These are phyloP conservation scores for Euwallacea similis DNA, from an alignment of 1,140 invertebrate genomes.

Conservation along the genomic window DNA sequence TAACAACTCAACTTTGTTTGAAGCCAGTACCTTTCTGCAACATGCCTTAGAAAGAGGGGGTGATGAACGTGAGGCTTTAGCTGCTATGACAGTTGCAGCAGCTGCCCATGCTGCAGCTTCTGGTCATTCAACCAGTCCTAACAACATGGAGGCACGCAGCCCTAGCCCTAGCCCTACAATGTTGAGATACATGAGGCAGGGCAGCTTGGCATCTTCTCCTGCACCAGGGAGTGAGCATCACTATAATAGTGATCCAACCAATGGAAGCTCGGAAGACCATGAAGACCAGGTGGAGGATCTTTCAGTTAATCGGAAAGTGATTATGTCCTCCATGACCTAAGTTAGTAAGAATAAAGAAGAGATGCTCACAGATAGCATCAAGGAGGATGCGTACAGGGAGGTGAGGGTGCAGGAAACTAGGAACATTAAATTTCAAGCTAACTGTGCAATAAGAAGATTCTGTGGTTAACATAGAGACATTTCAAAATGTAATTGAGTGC, in stretches of 20 bases:
- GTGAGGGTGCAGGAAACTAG: slow-evolving; percentile 43
- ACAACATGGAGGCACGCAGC: slow-evolving; percentile 49
- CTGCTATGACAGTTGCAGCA: slow-evolving; percentile 66
- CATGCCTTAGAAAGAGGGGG: slow-evolving; percentile 65
- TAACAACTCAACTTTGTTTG: slow-evolving; percentile 59
- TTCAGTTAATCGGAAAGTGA: slow-evolving; percentile 60
- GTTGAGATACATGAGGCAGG: slow-evolving; percentile 50
- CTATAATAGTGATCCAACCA: slow-evolving; percentile 45
- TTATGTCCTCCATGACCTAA: slow-evolving; percentile 57
- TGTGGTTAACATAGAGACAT: slow-evolving; percentile 44
- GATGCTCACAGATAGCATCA: slow-evolving; percentile 46
- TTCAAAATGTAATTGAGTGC: slow-evolving; percentile 32
- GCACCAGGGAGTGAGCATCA: slow-evolving; percentile 47
- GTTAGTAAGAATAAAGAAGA: slow-evolving; percentile 56
- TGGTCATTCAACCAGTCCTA: slow-evolving; percentile 56
- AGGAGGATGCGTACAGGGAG: slow-evolving; percentile 47
- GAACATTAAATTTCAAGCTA: slow-evolving; percentile 30
- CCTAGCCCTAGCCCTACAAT: slow-evolving; percentile 48
- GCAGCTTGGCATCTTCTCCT: slow-evolving; percentile 49
- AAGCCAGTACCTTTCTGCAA: slow-evolving; percentile 65
- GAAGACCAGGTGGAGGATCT: slow-evolving; percentile 67
- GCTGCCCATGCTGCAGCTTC: slow-evolving; percentile 64
- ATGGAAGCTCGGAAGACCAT: slow-evolving; percentile 51
- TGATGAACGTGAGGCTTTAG: slow-evolving; percentile 63
- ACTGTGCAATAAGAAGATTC: slow-evolving; percentile 53